Base-by-base conservation (phyloP, 2,113 vertebrate genomes). In the Oncorhynchus masou region DNA sequence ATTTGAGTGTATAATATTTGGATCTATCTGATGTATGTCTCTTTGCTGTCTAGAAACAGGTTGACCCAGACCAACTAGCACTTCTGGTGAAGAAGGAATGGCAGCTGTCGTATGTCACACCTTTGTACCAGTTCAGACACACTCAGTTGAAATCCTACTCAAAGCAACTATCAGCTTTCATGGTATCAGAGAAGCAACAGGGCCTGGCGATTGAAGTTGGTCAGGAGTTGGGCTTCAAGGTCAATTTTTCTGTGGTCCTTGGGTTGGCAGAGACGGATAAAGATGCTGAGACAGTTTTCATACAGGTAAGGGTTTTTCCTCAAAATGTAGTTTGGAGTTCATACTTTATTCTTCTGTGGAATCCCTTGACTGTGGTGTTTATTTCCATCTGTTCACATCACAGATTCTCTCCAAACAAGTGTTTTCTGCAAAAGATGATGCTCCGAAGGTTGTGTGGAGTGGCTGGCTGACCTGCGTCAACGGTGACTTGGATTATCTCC, bases 41-140 rank as follows among this genome's bases (percentile, higher is more conserved):
- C 1, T 54, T 66, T 1, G 49, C 77, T 7, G 22, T 5, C 67
- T 78, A 97, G 96, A 91, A 93, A 51, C 87, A 80, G 48, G 71
- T 85, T 5, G 92, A 94, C 39, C 83, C 90, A 1, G 91, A 92
- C 74, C 91, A 88, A 62, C 82, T 92, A 27, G 88, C 88, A 5
- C 80, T 95, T 0, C 76, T 98, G 16, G 83, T 96, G 70, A 89
- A 92, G 27, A 94, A 92, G 0, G 95, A 96, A 13, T 99, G 97
- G 97, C 91, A 91, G 59, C 83, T 99, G 8, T 95, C 95, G 9
- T 96, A 96, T n/a, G 93, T 96, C 72, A 97, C 95, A 1, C 98
- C 98, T 0, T 87, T 99, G 64, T 92, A 96, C 87, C 85, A 87
- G 15, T 98, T 99, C 86, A 91, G 82, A 22, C 86, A 94, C 45